Evolutionary conservation across 1,140 invertebrate species (phyloP).

Genomic region (Brachionus calyciflorus): DNA sequence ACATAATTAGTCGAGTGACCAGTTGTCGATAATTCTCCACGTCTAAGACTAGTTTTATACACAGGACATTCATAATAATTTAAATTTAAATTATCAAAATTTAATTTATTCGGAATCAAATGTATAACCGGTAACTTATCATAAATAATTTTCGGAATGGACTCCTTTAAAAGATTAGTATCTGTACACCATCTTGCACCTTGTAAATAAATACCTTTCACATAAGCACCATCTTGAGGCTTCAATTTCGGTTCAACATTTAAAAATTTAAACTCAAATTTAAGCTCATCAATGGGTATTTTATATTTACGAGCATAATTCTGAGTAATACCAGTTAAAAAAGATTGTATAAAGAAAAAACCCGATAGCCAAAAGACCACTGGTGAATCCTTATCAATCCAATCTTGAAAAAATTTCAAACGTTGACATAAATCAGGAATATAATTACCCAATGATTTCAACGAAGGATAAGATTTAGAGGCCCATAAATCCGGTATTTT

Average conservation of each 20-base stretch:
- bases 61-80: conserved; percentile 39
- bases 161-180: conserved; percentile 69
- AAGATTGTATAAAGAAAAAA: conserved; percentile 61
- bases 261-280: conserved; percentile 58
- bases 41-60: conserved; percentile 65
- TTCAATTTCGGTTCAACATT: conserved; percentile 50
- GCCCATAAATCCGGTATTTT: conserved; percentile 69
- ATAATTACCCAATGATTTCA: conserved; percentile 61
- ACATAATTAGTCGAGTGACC: conserved; percentile 93
- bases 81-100: neutral
- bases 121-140: conserved; percentile 71
- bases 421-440: conserved; percentile 59
- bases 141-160: conserved; percentile 75
- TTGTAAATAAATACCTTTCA: conserved; percentile 62
- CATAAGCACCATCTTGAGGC: conserved; percentile 58
- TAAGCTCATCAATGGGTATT: conserved; percentile 61
- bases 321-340: conserved; percentile 56
- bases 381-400: neutral
- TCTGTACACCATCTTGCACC: conserved; percentile 64
- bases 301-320: conserved; percentile 58
- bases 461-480: conserved; percentile 60
- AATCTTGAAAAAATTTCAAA: conserved; percentile 48
- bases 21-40: conserved; percentile 79
- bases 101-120: conserved; percentile 47
- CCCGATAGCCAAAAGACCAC: conserved; percentile 60